A percentile compares a stretch with the other conserved stretches of the same genome.
These are phyloP conservation scores for Astyanax mexicanus DNA, from an alignment of 2,797 vertebrate genomes.

Conservation along the genomic window DNA sequence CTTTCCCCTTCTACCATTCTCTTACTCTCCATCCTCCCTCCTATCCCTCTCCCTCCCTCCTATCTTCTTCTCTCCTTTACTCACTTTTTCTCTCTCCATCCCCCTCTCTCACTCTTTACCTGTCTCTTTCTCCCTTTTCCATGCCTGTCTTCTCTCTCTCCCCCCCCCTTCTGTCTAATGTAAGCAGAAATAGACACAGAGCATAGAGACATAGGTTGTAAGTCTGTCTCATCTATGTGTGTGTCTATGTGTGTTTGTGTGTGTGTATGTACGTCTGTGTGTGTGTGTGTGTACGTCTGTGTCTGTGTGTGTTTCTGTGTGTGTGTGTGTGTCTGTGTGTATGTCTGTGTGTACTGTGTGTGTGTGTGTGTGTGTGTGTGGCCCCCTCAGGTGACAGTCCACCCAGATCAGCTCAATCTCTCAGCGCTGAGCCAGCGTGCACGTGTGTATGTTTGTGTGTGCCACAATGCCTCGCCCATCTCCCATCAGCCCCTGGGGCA, in stretches of 20 bases:
- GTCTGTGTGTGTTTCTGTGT: slow-evolving; percentile 31
- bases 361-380: slow-evolving; percentile 16
- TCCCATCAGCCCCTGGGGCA: slow-evolving; percentile 37
- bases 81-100: too few species aligned
- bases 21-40: too few species aligned
- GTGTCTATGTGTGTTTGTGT: slow-evolving; percentile 10
- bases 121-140: not conserved
- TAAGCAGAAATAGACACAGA: slow-evolving; percentile 41
- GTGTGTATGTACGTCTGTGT: slow-evolving; percentile 22
- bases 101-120: too few species aligned
- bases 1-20: too few species aligned
- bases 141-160: not conserved
- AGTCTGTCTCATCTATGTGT: too few species aligned
- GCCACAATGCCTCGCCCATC: slow-evolving; percentile 11
- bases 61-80: too few species aligned
- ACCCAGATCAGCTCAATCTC: slow-evolving; percentile 38
- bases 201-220: slow-evolving; percentile 5
- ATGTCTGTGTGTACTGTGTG: slow-evolving; percentile 22
- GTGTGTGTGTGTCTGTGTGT: slow-evolving; percentile 6
- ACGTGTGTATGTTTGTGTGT: not conserved
- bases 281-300: slow-evolving; percentile 15
- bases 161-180: not conserved
- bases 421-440: slow-evolving; percentile 41
- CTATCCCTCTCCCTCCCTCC: too few species aligned
- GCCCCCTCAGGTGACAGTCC: slow-evolving; percentile 35